Evolutionary conservation across 2,888 invertebrate genomes (phyloP), one percentile per base, ranked within the genome.

Genomic region (Apeira syringaria): DNA sequence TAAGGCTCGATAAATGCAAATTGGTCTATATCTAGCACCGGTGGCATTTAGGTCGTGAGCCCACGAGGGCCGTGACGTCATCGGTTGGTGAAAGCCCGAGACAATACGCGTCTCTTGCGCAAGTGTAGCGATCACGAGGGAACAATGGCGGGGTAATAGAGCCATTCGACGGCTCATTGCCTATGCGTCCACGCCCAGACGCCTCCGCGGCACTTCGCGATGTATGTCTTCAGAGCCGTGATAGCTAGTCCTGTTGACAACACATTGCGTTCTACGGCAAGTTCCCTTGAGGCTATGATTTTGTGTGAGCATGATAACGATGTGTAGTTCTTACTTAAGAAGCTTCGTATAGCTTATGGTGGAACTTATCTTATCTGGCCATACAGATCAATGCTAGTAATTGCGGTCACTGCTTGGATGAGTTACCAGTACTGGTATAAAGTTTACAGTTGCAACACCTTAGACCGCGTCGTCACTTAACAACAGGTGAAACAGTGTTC

Each of bases 121-220:
- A 89, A 87, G 68, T 61, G 65, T 62, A 77, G 57, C 71, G 75
- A 81, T 78, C 78, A 65, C 69, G 59, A 62, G 63, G 73, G 80
- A 87, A 87, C 87, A 87, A 88, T 87, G 76, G 85, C 61, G 70
- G 72, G 74, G 76, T 88, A 89, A 89, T 89, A 89, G 82, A 89
- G 89, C 76, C 86, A 86, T 89, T 88, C 83, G 81, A 74, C 74
- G 80, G 77, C 79, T 86, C 87, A 87, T 88, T 88, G 85, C 85
- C 78, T 86, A 89, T 89, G 87, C 87, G 84, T 87, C 80, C 83
- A 87, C 89, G 87, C 89, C 89, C 73, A 67, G 75, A 85, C 85
- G 81, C 87, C 88, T 80, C 75, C 79, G 74, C 11, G 26, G 33
- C 12, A 24, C 35, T 25, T 65, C 71, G 74, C 79, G 77, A 82